Evolutionary conservation across 30 jellyfish, hydroid and myxozoan genomes (phyloP).

Genomic region (Aurelia aurita complex sp. Pacific): DNA sequence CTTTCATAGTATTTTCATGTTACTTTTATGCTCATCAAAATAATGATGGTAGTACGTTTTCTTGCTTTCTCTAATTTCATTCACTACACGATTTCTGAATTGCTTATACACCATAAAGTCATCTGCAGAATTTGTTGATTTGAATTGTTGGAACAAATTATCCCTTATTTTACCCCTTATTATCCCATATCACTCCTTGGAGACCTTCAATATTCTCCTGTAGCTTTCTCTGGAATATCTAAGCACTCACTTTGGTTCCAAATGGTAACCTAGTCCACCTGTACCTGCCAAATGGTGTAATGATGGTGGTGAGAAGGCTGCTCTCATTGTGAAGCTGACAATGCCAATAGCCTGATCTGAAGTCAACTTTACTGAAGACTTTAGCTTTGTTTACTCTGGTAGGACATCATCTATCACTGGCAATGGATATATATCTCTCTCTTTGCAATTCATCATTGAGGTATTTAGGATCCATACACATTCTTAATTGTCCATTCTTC

Average conservation of each 20-base stretch:
- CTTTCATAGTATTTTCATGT: too few relatives aligned
- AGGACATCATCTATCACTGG: constrained; percentile 19
- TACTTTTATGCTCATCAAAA: too few relatives aligned
- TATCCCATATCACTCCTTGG: not conserved
- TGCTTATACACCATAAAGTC: too few relatives aligned
- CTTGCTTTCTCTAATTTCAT: too few relatives aligned
- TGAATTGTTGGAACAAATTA: not conserved
- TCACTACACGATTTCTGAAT: too few relatives aligned
- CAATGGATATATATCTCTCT: constrained; percentile 1
- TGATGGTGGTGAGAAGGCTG: constrained; percentile 9
- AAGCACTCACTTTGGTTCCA: too few relatives aligned
- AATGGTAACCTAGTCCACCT: too few relatives aligned
- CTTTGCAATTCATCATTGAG: not conserved
- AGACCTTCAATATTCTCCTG: not conserved
- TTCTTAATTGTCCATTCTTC: constrained; percentile 10
- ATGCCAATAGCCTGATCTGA: constrained; percentile 8
- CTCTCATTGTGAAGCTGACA: constrained; percentile 1
- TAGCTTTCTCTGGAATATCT: too few relatives aligned
- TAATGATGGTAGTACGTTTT: too few relatives aligned
- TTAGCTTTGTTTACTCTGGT: constrained; percentile 1
- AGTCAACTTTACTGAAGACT: constrained; percentile 14
- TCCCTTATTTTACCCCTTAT: not conserved
- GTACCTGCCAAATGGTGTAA: not conserved
- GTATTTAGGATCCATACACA: constrained; percentile 7
- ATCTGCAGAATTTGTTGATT: too few relatives aligned